These are phyloP conservation scores for Oreochromis grahami DNA, from an alignment of 2,797 vertebrate genomes.

Conservation along the genomic window DNA sequence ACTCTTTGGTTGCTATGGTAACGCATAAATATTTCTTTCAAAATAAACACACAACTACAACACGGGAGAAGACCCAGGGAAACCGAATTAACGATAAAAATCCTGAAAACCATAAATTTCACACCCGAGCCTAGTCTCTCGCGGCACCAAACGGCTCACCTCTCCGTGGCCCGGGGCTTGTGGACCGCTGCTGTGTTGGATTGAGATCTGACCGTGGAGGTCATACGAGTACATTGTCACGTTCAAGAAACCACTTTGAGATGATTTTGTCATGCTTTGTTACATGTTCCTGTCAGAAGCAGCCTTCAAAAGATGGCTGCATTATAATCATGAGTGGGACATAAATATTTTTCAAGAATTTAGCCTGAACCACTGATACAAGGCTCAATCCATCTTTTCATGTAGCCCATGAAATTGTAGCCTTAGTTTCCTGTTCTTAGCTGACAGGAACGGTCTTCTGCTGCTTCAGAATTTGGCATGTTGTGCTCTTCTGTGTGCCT, in stretches of 20 bases:
- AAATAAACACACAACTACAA: too few relatives aligned
- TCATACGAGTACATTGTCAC: not conserved
- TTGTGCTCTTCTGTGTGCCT: not conserved
- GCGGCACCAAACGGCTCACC: too few relatives aligned
- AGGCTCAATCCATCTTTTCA: not conserved
- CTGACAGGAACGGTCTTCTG: not conserved
- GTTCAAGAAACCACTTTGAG: not conserved
- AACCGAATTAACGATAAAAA: too few relatives aligned
- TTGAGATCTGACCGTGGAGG: not conserved
- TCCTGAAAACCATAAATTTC: not conserved
- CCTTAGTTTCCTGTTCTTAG: not conserved
- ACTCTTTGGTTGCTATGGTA: fast-evolving
- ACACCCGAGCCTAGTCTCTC: not conserved
- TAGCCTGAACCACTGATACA: not conserved
- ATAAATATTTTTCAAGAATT: not conserved
- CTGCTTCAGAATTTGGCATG: not conserved
- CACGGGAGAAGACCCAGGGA: too few relatives aligned
- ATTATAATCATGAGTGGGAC: not conserved
- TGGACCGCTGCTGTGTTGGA: not conserved
- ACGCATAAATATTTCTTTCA: too few relatives aligned
- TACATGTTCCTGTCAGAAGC: not conserved
- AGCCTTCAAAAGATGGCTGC: not conserved
- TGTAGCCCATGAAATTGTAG: fast-evolving
- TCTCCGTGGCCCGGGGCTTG: not conserved
- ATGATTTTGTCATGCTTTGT: not conserved